Conservation (phyloP, 2,797 vertebrate genomes). For the Caiman crocodilus region DNA sequence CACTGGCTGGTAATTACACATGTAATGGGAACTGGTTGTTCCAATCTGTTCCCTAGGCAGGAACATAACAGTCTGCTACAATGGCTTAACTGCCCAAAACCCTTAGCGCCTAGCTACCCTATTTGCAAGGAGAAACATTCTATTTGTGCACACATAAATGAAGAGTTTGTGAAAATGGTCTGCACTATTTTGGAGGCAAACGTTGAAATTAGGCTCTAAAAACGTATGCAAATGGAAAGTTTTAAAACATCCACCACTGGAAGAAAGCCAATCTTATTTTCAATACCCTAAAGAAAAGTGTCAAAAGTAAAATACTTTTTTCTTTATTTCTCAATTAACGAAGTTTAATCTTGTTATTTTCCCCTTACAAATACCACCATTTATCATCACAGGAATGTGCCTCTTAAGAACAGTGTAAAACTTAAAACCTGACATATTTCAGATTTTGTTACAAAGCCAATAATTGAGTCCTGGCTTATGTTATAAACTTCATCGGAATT, state of each 20-base stretch:
- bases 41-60: neutral
- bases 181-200: neutral
- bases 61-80: neutral
- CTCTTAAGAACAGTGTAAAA: neutral
- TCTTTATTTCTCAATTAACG: constrained; percentile 7
- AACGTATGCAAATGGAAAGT: constrained; percentile 59
- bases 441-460: neutral
- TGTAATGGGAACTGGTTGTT: neutral
- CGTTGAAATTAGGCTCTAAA: neutral
- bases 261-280: too few species aligned
- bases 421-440: neutral
- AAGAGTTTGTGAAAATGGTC: neutral
- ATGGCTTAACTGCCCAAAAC: neutral
- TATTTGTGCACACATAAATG: too few species aligned
- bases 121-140: neutral
- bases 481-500: too few species aligned
- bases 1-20: neutral
- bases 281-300: neutral
- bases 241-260: constrained; percentile 62
- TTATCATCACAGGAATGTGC: neutral
- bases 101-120: too few species aligned
- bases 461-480: neutral
- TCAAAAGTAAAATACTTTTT: constrained; percentile 55
- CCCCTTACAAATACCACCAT: constrained; percentile 42
- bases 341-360: neutral